These are phyloP conservation scores for Meghimatium bilineatum DNA, from an alignment of 2,888 invertebrate species.

Conservation along the genomic window DNA sequence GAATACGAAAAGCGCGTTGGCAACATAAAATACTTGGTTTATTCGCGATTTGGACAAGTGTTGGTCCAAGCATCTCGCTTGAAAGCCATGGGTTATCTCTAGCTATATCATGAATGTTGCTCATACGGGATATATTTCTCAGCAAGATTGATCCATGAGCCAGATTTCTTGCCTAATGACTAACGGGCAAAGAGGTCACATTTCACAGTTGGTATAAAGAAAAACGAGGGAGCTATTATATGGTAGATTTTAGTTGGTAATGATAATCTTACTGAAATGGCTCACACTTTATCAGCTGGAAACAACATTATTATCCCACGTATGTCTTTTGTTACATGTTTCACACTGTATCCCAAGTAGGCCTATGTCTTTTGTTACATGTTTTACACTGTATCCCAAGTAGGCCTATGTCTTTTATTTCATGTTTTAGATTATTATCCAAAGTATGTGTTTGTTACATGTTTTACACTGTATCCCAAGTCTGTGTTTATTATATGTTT, in stretches of 20 bases:
- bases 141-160: constrained; percentile 17
- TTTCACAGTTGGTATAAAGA: background rate
- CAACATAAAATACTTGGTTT: constrained; percentile 37
- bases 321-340: too few species aligned
- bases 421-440: too few species aligned
- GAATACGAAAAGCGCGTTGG: constrained; percentile 28
- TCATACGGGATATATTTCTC: constrained; percentile 13
- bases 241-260: background rate
- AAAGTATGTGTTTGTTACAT: too few species aligned
- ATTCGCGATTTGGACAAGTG: constrained; percentile 35
- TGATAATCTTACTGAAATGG: too few species aligned
- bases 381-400: too few species aligned
- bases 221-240: background rate
- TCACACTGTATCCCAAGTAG: too few species aligned
- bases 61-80: background rate
- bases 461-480: too few species aligned
- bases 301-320: too few species aligned
- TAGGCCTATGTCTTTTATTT: too few species aligned
- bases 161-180: background rate
- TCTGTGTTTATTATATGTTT: too few species aligned
- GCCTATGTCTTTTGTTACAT: too few species aligned
- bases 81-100: constrained; percentile 27
- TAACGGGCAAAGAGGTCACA: background rate
- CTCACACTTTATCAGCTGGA: too few species aligned
- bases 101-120: constrained; percentile 23